Conservation (phyloP, 2,888 invertebrate species). For the Disparrhopalites patrizii region DNA sequence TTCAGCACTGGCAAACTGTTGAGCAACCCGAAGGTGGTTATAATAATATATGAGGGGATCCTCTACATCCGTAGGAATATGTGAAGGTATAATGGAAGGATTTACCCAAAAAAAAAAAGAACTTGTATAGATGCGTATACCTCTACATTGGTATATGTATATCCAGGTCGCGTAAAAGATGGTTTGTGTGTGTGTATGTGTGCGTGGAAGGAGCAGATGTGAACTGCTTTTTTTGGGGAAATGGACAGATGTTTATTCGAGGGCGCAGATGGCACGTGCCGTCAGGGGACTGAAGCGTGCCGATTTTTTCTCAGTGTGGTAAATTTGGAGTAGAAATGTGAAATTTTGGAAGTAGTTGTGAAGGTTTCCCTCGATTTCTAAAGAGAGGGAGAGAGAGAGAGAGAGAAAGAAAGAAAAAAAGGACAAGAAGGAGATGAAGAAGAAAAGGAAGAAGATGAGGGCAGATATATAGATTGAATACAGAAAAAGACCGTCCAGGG, state of each 20-base stretch:
- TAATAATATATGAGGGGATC: no score
- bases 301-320: constrained; percentile 25
- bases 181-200: constrained; percentile 13
- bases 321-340: constrained; percentile 4
- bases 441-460: no score
- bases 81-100: no score
- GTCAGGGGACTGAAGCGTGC: constrained; percentile 30
- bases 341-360: background rate
- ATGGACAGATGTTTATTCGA: constrained; percentile 30
- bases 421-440: background rate
- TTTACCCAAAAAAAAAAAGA: no score
- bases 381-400: no score
- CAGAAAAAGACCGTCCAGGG: no score
- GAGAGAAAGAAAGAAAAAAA: no score
- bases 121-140: no score
- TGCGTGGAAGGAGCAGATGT: constrained; percentile 27
- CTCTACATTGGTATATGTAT: background rate
- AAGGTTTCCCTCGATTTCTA: constrained; percentile 10
- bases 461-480: no score
- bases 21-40: constrained; percentile 30
- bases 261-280: constrained; percentile 31
- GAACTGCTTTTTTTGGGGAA: constrained; percentile 30
- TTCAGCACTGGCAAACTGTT: constrained; percentile 26
- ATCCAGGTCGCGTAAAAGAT: constrained; percentile 1
- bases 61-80: no score